Evolutionary conservation across 2,113 vertebrate genomes (phyloP), one percentile per base, ranked within the genome.

Genomic region (Ageneiosus marmoratus): DNA sequence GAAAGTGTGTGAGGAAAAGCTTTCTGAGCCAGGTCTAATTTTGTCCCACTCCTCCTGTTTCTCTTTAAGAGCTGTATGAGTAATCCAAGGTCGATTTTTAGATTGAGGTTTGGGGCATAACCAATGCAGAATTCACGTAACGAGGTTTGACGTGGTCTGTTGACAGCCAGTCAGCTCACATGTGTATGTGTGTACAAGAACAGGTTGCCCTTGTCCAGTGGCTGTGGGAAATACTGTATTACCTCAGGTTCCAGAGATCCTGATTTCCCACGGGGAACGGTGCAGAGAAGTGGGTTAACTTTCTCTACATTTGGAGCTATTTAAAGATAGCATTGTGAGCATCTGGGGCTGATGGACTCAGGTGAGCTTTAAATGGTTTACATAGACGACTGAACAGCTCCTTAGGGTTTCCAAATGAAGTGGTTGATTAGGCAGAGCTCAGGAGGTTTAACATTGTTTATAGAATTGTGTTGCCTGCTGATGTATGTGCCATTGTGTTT

Each of bases 141-240:
- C 13, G 11, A 58, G 60, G 34, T 50, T 50, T 85, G 53, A 37
- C n/a, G 5, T 27, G 56, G 67, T 22, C 48, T 41, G 79, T 55
- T 2, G 32, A 79, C 0, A 27, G 58, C 16, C 27, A 37, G 32
- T 55, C 15, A 73, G 63, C 37, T 41, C 18, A n/a, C 16, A 22
- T 32, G 51, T 67, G 67, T 88, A 89, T 88, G 79, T n/a, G n/a
- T n/a, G n/a, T n/a, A n/a, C n/a, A n/a, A 44, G 67, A 70, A 37
- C 37, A 70, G 37, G 22, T 11, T 6, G 2, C 69, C 12, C 70
- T 58, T 56, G 4, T 74, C 41, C 80, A 76, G 86, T 69, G 81
- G 87, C 88, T 85, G 86, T 94, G 93, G 92, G 93, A 94, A 94
- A 53, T 86, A 85, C 72, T 77, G 86, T 56, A 81, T 91, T 91